phyloP scores from a whole-genome alignment of 2,113 vertebrate genomes.

The Axis porcinus region DNA sequence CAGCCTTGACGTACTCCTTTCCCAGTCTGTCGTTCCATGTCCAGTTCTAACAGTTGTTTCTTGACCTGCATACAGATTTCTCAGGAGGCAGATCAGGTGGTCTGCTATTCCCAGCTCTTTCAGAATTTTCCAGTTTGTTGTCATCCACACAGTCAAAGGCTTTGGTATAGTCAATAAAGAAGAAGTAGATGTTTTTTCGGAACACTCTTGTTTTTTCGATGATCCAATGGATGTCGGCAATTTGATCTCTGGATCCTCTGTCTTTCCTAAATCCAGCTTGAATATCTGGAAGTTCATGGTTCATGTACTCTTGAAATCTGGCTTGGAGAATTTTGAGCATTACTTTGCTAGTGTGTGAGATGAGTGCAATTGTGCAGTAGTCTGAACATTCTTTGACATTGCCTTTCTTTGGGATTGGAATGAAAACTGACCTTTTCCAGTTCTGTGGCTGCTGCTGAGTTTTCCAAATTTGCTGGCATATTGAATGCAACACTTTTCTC shows the following conservation, averaged over 20 bases:
- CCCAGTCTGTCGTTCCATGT: neutral
- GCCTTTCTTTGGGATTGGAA: neutral
- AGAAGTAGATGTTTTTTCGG: neutral
- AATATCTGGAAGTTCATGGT: neutral
- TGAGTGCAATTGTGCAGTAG: neutral
- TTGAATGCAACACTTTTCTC: neutral
- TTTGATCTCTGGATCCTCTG: neutral
- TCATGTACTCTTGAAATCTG: neutral
- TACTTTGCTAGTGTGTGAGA: neutral
- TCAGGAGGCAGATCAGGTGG: neutral
- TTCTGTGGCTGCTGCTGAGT: neutral
- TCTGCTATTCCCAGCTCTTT: neutral
- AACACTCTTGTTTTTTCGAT: neutral
- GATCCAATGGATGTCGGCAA: neutral
- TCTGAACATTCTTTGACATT: neutral
- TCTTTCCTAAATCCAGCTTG: neutral
- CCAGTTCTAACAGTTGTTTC: neutral
- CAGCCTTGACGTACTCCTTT: neutral
- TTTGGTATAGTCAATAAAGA: neutral
- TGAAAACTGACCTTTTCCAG: neutral
- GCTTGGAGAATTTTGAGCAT: neutral
- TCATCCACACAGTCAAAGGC: neutral
- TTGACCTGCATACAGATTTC: neutral
- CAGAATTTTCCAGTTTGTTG: neutral
- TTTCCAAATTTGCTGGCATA: neutral